phyloP scores from a whole-genome alignment of 1,140 invertebrate species.

The Bilobella aurantiaca region DNA sequence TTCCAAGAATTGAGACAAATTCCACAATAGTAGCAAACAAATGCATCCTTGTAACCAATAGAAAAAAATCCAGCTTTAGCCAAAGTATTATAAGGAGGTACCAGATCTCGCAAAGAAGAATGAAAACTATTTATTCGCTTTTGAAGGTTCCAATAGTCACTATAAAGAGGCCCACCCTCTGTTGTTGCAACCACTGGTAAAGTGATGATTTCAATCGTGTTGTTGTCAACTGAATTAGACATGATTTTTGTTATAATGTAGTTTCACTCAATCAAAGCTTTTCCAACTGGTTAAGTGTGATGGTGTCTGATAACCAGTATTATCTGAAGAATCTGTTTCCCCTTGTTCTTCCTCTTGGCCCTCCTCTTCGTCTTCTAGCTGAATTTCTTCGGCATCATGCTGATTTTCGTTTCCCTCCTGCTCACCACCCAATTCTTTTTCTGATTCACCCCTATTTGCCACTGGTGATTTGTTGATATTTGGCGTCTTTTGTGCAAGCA shows the following conservation, averaged over 20 bases:
- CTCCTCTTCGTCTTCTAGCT: too few species aligned
- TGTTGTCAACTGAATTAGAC: background rate
- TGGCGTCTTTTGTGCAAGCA: background rate
- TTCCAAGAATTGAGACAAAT: background rate
- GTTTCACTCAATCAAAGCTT: background rate
- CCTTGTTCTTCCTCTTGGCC: too few species aligned
- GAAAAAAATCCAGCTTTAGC: conserved; percentile 6
- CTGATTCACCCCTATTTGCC: too few species aligned
- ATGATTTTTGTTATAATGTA: background rate
- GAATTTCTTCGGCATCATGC: too few species aligned
- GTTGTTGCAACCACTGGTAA: background rate
- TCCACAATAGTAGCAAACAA: background rate
- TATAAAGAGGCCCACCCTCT: background rate
- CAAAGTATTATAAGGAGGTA: background rate
- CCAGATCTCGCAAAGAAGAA: background rate
- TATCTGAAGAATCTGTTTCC: background rate
- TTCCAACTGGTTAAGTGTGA: background rate
- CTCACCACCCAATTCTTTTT: too few species aligned
- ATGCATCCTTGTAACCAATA: background rate
- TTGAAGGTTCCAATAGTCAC: background rate
- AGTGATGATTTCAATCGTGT: background rate
- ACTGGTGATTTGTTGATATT: too few species aligned
- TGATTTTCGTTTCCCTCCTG: too few species aligned
- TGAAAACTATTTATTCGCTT: background rate
- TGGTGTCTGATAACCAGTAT: background rate